Percentiles rank a stretch among this genome's conserved stretches.
Conservation (phyloP, 2,888 invertebrate genomes). For the Ophion ellenae region DNA sequence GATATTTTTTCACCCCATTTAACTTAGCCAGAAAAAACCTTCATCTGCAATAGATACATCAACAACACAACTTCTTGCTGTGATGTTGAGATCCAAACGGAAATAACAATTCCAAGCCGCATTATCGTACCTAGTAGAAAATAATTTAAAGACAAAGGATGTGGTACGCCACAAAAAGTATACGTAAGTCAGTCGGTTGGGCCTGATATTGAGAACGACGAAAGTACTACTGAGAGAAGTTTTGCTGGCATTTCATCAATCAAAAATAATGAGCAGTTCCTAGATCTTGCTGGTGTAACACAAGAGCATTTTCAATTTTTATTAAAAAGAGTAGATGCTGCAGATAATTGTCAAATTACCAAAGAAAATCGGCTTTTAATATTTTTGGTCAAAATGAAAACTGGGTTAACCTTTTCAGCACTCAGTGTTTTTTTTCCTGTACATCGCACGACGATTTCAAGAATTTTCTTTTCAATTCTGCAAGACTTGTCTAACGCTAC, state of each 20-base stretch:
- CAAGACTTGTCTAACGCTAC: no score
- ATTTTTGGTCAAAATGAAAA: constrained; percentile 69
- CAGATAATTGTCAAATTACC: constrained; percentile 53
- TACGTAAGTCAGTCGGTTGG: constrained; percentile 48
- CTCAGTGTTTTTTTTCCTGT: constrained; percentile 65
- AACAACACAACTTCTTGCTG: constrained; percentile 26
- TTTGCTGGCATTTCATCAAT: constrained; percentile 64
- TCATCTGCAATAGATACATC: constrained; percentile 60
- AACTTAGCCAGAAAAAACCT: constrained; percentile 42
- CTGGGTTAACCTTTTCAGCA: constrained; percentile 68
- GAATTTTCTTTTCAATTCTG: no score
- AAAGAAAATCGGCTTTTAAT: constrained; percentile 66
- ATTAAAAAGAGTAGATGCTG: constrained; percentile 30
- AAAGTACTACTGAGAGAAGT: constrained; percentile 16
- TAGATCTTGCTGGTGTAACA: constrained; percentile 61
- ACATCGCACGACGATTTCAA: constrained; percentile 65
- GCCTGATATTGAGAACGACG: constrained; percentile 16
- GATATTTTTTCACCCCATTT: no score
- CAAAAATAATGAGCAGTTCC: constrained; percentile 55
- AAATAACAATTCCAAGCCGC: constrained; percentile 25
- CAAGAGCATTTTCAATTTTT: constrained; percentile 57
- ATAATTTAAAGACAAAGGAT: constrained; percentile 49
- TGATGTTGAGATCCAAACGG: constrained; percentile 62
- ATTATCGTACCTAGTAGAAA: constrained; percentile 39
- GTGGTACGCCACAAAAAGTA: constrained; percentile 52